A percentile compares a stretch with the other conserved stretches of the same genome.
phyloP scores from a whole-genome alignment of 2,888 invertebrate species.

The Caenorhabditis zanzibari region DNA sequence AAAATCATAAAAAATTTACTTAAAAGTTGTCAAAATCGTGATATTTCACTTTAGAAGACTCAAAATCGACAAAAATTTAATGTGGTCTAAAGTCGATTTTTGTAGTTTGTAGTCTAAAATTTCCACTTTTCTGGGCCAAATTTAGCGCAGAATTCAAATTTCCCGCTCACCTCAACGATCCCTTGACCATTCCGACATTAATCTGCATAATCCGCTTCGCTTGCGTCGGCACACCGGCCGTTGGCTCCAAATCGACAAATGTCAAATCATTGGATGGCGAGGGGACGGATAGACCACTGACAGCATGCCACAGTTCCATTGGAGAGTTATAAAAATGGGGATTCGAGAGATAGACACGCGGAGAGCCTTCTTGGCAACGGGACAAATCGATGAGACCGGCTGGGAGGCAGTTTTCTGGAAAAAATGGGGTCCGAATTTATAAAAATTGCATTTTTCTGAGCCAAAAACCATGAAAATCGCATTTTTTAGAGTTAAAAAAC shows the following conservation, averaged over 20 bases:
- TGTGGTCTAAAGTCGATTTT: too few species aligned
- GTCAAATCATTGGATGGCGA: conserved; percentile 73
- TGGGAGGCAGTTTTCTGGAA: conserved; percentile 78
- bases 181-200: conserved; percentile 80
- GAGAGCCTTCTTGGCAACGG: conserved; percentile 78
- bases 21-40: too few species aligned
- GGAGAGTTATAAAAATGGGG: conserved; percentile 80
- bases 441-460: too few species aligned
- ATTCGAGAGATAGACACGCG: conserved; percentile 80
- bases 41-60: too few species aligned
- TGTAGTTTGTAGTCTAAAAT: too few species aligned
- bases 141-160: not conserved
- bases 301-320: conserved; percentile 72
- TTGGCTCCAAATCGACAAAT: conserved; percentile 80
- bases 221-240: conserved; percentile 76
- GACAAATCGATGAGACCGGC: conserved; percentile 81
- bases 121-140: not conserved
- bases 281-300: conserved; percentile 76
- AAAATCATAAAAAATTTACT: too few species aligned
- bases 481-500: too few species aligned
- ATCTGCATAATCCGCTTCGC: conserved; percentile 80
- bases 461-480: too few species aligned
- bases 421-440: not conserved
- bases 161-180: conserved; percentile 73
- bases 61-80: too few species aligned